Base-by-base conservation (phyloP, 2,113 vertebrate genomes). In the Fulmarus glacialis region DNA sequence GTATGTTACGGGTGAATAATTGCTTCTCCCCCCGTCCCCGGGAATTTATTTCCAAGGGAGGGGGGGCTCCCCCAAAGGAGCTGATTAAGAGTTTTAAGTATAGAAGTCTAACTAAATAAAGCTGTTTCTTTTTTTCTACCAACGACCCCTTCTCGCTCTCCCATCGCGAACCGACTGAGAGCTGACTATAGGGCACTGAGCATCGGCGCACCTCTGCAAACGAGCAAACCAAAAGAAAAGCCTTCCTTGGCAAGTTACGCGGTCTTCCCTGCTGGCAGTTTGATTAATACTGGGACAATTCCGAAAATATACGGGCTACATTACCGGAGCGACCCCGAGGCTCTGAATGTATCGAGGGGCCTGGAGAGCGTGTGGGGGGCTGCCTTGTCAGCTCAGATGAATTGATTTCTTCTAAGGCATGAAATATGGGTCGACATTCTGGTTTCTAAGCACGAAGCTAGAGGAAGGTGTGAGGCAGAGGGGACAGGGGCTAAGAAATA, bases 401-500 rank as follows among this genome's bases (percentile, higher is more conserved):
- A 97, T 77, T 82, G 85, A 93, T 91, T 94, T 95, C 80, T 93
- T 63, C 94, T 75, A 84, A 58, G 47, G 52, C 84, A 93, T 96
- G 95, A 97, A 94, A 96, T 97, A 94, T 63, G 38, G 89, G 11
- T 73, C 53, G 53, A 94, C 87, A 87, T 85, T 95, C 87, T 94
- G 93, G 96, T 93, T 96, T 91, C 81, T 67, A 64, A 96, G 95
- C 97, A 97, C 93, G 96, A 85, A 96, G 73, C 53, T 82, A 42
- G 75, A 85, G 73, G 86, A 95, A 96, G 97, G 94, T 95, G 94
- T 96, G 97, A 95, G 93, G 62, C 96, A 94, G 97, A 92, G 91
- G 36, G 73, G 68, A 62, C 40, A 66, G 26, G 66, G 82, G 80
- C 56, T 85, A 85, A 97, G 81, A 96, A 96, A 95, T 62, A 96